A percentile compares a stretch with the other conserved stretches of the same genome.
These are phyloP conservation scores for Hoplostethus mediterraneus DNA, from an alignment of 2,797 vertebrate species.

Conservation along the genomic window DNA sequence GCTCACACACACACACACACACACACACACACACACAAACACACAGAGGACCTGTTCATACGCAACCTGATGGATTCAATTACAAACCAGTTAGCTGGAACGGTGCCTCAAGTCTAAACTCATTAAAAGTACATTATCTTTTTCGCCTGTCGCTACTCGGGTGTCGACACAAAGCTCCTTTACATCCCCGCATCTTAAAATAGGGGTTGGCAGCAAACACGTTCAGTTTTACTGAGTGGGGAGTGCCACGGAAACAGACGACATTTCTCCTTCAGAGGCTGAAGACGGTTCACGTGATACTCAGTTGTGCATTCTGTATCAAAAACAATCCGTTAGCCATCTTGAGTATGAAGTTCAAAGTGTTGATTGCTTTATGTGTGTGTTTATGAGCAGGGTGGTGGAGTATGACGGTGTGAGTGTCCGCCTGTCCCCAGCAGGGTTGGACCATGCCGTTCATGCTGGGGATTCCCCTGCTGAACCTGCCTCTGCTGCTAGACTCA, in stretches of 20 bases:
- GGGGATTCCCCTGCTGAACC: constrained; percentile 55
- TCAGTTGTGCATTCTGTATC: too few relatives aligned
- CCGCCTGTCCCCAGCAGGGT: constrained; percentile 4
- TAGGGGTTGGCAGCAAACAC: background rate
- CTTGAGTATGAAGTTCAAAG: too few relatives aligned
- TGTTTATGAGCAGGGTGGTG: background rate
- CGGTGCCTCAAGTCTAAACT: background rate
- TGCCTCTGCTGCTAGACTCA: constrained; percentile 43
- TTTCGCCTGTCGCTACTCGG: background rate
- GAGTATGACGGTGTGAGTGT: background rate
- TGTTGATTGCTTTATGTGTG: too few relatives aligned
- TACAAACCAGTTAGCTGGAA: constrained; percentile 28
- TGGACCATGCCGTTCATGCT: constrained; percentile 46
- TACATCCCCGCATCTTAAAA: too few relatives aligned
- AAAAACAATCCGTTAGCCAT: too few relatives aligned
- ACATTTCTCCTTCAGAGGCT: background rate
- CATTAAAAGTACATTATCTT: constrained; percentile 6
- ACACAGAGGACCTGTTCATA: constrained; percentile 11
- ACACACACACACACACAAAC: background rate
- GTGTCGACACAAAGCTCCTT: background rate
- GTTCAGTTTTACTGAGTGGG: background rate
- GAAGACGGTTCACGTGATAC: too few relatives aligned
- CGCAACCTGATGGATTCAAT: constrained; percentile 33
- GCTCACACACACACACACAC: background rate
- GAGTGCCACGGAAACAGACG: background rate